Evolutionary conservation across 2,888 invertebrate species (phyloP), one percentile per base, ranked within the genome.

Genomic region (Cataglyphis livida): DNA sequence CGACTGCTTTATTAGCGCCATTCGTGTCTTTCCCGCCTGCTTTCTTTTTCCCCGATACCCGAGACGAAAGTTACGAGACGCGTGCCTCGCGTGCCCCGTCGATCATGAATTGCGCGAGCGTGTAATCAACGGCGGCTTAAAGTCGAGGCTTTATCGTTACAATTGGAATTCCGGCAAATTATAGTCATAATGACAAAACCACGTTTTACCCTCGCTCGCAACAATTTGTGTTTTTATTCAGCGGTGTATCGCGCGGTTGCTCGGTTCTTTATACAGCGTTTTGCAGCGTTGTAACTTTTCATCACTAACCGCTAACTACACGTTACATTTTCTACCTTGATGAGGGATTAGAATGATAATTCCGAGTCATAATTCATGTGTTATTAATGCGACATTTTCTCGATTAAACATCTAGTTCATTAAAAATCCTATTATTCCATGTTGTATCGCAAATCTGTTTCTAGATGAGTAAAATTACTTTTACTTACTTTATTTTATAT

Each of bases 1-100:
- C 90, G 84, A 86, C 90, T 92, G 88, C 90, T 93, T 92, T 92
- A 93, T 92, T 92, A 86, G 82, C 86, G 62, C 78, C 66, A 81
- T 81, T 89, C 87, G 41, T 54, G 71, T 48, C 48, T 78, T 54
- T 73, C 61, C 65, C 44, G 54, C 41, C 66, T 76, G 38, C 87
- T 85, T 21, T 21, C 87, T 82, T 88, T 51, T 87, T 73, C 66
- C 66, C 86, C 68, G 64, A 54, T 74, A 65, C 54, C 54, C 59
- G 51, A 41, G 32, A 51, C 41, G 54, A 61, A 65, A 68, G 73
- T 86, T 78, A 71, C 38, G 59, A 41, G 54, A 66, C 41, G 38
- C 81, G 57, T 44, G 25, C 70, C 57, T 44, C 51, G 68, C 66
- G 54, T 59, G 54, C 41, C 41, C 59, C 66, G 76, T 70, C 71